Conservation (phyloP, 2,888 invertebrate species). For the Caradrina clavipalpis region DNA sequence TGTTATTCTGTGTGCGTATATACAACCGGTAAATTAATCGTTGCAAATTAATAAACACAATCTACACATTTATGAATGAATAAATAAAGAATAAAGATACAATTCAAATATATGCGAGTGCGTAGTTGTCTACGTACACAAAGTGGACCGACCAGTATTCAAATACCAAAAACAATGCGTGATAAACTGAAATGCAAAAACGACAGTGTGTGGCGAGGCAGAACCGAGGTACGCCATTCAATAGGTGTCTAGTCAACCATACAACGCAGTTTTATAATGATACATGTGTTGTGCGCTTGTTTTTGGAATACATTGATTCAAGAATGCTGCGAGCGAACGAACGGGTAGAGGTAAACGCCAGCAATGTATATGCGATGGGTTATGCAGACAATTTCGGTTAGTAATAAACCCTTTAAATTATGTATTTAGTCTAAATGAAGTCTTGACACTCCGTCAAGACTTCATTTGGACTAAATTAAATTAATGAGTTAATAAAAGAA, state of each 20-base stretch:
- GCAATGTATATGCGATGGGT: neutral
- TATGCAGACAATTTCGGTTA: too few relatives aligned
- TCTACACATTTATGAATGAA: conserved; percentile 44
- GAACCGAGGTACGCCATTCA: conserved; percentile 26
- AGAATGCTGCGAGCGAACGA: neutral
- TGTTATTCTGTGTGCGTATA: neutral
- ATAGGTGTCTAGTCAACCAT: conserved; percentile 12
- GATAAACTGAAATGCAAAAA: conserved; percentile 30
- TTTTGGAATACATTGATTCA: neutral
- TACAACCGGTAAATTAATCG: conserved; percentile 5
- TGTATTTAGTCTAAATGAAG: too few relatives aligned
- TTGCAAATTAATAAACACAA: conserved; percentile 22
- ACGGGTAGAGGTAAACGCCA: neutral
- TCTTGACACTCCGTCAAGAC: too few relatives aligned
- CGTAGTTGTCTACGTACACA: conserved; percentile 47
- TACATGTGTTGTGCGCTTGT: neutral
- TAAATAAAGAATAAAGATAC: conserved; percentile 13
- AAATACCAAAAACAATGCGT: conserved; percentile 52
- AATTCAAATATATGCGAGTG: conserved; percentile 50
- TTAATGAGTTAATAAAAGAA: too few relatives aligned
- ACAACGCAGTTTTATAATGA: conserved; percentile 16
- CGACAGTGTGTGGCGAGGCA: conserved; percentile 34
- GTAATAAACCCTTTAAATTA: too few relatives aligned
- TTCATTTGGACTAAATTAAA: too few relatives aligned
- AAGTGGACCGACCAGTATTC: conserved; percentile 54